phyloP scores from a whole-genome alignment of 2,113 vertebrate species.

The Macroglossus sobrinus region DNA sequence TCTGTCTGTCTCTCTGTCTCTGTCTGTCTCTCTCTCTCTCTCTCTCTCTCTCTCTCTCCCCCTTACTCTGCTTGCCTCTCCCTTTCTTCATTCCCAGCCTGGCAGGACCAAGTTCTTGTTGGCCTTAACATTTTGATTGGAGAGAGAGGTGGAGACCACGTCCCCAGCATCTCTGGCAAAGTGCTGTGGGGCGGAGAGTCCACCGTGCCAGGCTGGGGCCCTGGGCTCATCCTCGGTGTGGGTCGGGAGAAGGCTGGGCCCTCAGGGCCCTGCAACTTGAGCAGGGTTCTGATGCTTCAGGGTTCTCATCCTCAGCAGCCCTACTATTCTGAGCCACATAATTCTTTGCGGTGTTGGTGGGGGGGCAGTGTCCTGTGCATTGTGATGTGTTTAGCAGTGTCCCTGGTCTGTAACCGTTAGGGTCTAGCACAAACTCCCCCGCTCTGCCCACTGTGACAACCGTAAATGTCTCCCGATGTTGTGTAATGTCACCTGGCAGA shows the following conservation, averaged over 20 bases:
- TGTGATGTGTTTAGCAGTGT: fast-evolving
- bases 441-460: not conserved
- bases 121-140: not conserved
- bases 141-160: not conserved
- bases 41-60: fast-evolving
- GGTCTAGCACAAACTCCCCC: fast-evolving
- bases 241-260: not conserved
- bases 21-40: no score
- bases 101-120: not conserved
- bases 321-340: not conserved
- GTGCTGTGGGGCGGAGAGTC: not conserved
- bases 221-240: not conserved
- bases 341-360: not conserved
- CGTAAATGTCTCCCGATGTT: not conserved
- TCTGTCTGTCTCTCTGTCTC: not conserved
- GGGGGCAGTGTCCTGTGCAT: fast-evolving
- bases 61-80: not conserved
- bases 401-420: not conserved
- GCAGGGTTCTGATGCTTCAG: not conserved
- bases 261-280: not conserved
- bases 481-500: not conserved
- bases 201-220: not conserved
- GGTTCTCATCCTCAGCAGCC: not conserved
- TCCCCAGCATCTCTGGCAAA: not conserved
- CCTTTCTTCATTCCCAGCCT: not conserved